These are phyloP conservation scores for Aegotheles bennettii DNA, from an alignment of 2,113 vertebrate species.

Conservation along the genomic window DNA sequence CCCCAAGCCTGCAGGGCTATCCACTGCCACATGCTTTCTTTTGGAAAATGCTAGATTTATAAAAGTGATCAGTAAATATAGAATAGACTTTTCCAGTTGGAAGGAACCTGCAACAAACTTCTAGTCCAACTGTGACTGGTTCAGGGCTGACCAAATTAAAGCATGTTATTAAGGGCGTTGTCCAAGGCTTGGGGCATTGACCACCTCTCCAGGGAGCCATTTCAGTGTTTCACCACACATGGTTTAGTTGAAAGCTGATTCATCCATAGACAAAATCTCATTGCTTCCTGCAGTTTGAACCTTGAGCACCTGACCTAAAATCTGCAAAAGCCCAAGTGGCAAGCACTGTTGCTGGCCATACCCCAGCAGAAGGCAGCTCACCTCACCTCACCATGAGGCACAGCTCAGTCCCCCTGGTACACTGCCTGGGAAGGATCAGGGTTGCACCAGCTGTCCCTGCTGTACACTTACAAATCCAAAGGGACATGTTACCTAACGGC, in stretches of 20 bases:
- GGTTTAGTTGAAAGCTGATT: neutral
- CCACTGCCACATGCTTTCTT: neutral
- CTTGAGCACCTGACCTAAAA: neutral
- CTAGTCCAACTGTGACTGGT: neutral
- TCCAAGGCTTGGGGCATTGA: neutral
- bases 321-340: rapidly evolving
- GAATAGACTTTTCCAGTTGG: neutral
- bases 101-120: neutral
- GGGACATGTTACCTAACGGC: neutral
- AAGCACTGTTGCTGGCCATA: neutral
- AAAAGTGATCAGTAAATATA: neutral
- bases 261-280: neutral
- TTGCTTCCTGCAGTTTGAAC: neutral
- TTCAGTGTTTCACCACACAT: neutral
- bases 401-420: neutral
- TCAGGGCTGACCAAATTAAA: neutral
- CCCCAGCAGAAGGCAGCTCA: neutral
- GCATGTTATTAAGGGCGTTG: neutral
- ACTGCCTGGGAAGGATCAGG: neutral
- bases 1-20: neutral
- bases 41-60: neutral
- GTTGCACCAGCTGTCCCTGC: neutral
- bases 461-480: neutral
- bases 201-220: neutral
- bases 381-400: no score